Percentiles rank a stretch among this genome's conserved stretches.
Conservation (phyloP, 2,888 invertebrate species). For the Globia sparganii region DNA sequence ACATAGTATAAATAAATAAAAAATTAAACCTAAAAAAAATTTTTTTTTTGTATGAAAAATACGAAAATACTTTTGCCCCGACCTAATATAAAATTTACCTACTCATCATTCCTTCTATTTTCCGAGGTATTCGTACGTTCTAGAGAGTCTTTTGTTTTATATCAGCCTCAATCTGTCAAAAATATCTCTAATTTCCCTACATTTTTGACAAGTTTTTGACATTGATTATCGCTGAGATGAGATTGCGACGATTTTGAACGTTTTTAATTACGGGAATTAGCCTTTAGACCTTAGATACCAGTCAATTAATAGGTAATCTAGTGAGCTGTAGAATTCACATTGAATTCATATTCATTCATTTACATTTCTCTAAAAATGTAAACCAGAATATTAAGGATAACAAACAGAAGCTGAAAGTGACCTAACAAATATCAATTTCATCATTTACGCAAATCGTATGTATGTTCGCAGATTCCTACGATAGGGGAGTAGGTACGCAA, state of each 20-base stretch:
- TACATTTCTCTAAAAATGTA: neutral
- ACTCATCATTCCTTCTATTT: neutral
- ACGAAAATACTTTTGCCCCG: no score
- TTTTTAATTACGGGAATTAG: neutral
- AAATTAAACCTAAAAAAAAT: no score
- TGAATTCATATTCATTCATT: neutral
- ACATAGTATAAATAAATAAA: no score
- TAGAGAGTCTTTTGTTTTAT: neutral
- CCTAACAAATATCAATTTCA: slow-evolving; percentile 67
- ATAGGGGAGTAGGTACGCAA: slow-evolving; percentile 71
- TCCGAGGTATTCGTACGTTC: neutral
- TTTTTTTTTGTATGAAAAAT: no score
- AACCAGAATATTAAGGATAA: neutral
- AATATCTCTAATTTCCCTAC: neutral
- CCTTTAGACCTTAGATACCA: neutral
- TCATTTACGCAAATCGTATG: slow-evolving; percentile 68
- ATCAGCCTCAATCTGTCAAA: neutral
- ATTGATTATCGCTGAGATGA: neutral
- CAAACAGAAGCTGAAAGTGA: slow-evolving; percentile 36
- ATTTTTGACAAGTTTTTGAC: neutral
- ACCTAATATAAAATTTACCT: neutral
- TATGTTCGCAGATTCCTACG: slow-evolving; percentile 48
- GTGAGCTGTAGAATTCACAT: neutral
- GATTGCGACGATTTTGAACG: neutral
- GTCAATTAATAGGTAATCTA: neutral